Evolutionary conservation across 1,140 invertebrate genomes (phyloP).

Genomic region (Rhagoletis pomonella): DNA sequence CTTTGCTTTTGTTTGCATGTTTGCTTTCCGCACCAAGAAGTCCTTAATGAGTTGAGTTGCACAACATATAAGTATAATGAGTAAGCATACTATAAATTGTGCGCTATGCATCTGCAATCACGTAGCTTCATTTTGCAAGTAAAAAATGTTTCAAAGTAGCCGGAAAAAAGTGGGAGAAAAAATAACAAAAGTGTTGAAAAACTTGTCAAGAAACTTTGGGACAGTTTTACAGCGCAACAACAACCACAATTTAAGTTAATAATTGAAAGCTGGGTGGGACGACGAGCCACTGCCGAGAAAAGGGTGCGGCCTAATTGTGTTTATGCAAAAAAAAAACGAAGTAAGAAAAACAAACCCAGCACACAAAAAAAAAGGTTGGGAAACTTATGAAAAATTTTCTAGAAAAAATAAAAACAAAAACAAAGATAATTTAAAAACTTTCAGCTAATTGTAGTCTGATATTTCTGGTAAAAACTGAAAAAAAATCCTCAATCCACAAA

Average conservation of each 20-base stretch:
- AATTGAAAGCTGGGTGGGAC: not conserved
- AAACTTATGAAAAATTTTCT: not conserved
- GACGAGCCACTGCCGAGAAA: too few species aligned
- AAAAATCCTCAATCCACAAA: not conserved
- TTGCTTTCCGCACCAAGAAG: not conserved
- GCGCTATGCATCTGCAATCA: not conserved
- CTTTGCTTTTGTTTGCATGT: not conserved
- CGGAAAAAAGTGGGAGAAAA: not conserved
- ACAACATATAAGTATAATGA: constrained; percentile 9
- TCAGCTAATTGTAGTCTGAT: constrained; percentile 37
- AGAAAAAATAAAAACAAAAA: not conserved
- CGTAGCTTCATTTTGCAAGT: not conserved
- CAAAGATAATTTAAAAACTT: not conserved
- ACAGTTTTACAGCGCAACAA: not conserved
- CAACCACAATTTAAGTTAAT: not conserved
- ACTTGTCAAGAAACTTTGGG: constrained; percentile 15
- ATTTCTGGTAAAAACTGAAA: not conserved
- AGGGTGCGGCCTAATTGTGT: not conserved
- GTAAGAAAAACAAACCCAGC: not conserved
- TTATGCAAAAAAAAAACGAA: not conserved
- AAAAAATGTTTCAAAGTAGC: not conserved
- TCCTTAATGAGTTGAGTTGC: constrained; percentile 26
- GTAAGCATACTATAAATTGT: not conserved
- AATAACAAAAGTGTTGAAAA: constrained; percentile 1
- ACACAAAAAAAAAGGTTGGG: not conserved